phyloP scores from a whole-genome alignment of 2,113 vertebrate species.

The Erpornis zantholeuca region DNA sequence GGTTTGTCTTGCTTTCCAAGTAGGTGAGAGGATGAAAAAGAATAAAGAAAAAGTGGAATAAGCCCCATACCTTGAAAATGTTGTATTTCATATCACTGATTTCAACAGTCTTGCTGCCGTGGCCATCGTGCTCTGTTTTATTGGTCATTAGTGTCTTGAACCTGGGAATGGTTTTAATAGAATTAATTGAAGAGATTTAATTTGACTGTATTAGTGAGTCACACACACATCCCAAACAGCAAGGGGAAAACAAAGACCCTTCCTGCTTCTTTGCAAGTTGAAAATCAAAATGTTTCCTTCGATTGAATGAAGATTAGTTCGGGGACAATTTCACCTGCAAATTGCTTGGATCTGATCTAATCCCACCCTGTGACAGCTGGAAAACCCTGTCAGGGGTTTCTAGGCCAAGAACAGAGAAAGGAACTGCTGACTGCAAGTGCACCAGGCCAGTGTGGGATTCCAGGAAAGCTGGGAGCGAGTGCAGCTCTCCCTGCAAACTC shows the following conservation, averaged over 20 bases:
- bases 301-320: background rate
- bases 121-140: constrained; percentile 74
- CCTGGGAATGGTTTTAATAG: constrained; percentile 56
- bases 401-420: background rate
- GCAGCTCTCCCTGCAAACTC: background rate
- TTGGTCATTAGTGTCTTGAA: constrained; percentile 90
- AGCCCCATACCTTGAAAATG: constrained; percentile 85
- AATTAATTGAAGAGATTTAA: background rate
- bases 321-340: background rate
- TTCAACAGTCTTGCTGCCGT: constrained; percentile 83
- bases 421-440: background rate
- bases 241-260: background rate
- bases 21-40: background rate
- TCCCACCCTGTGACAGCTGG: background rate
- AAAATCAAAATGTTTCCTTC: background rate
- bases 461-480: background rate
- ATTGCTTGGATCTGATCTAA: background rate
- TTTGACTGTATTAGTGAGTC: background rate
- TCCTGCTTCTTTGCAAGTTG: background rate
- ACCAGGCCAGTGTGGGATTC: background rate
- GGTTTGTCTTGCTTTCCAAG: background rate
- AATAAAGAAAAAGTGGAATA: background rate
- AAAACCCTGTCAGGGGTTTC: background rate
- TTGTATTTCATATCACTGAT: constrained; percentile 89
- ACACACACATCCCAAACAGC: background rate